These are phyloP conservation scores for Nemurella pictetii DNA, from an alignment of 2,888 invertebrate genomes.

Conservation along the genomic window DNA sequence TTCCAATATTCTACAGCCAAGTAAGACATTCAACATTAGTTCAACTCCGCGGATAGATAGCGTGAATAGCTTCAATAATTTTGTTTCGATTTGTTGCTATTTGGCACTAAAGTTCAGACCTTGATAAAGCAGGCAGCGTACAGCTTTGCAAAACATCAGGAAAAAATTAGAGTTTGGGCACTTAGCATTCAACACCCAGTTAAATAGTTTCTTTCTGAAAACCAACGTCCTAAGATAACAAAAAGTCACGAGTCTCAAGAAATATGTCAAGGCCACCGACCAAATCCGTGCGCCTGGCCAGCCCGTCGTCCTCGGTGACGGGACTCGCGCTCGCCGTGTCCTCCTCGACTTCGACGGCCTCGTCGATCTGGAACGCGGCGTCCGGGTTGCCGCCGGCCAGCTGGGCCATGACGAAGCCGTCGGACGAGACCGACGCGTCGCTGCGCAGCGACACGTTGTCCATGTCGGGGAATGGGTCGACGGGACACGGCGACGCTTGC, in stretches of 20 bases:
- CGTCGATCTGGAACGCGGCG: slow-evolving; percentile 28
- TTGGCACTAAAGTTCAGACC: too few species aligned
- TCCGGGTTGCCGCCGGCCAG: slow-evolving; percentile 25
- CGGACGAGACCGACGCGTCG: slow-evolving; percentile 21
- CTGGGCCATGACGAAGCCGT: slow-evolving; percentile 29
- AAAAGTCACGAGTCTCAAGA: neutral
- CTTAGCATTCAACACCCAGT: too few species aligned
- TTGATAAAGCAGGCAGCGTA: too few species aligned
- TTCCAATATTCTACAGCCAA: too few species aligned
- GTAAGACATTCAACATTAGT: too few species aligned
- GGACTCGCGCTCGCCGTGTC: slow-evolving; percentile 24
- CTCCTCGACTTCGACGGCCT: slow-evolving; percentile 25
- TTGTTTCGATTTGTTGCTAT: too few species aligned
- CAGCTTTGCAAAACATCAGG: too few species aligned
- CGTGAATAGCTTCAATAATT: too few species aligned
- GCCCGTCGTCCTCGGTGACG: slow-evolving; percentile 15
- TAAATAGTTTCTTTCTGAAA: too few species aligned
- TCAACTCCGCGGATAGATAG: too few species aligned
- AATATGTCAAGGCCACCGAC: neutral
- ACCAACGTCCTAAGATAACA: too few species aligned
- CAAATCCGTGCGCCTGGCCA: neutral
- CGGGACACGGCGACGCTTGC: neutral
- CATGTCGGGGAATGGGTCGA: slow-evolving; percentile 3
- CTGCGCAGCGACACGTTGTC: slow-evolving; percentile 25
- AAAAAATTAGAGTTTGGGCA: too few species aligned